Evolutionary conservation across 2,113 vertebrate genomes (phyloP).

Genomic region (Tragelaphus scriptus): DNA sequence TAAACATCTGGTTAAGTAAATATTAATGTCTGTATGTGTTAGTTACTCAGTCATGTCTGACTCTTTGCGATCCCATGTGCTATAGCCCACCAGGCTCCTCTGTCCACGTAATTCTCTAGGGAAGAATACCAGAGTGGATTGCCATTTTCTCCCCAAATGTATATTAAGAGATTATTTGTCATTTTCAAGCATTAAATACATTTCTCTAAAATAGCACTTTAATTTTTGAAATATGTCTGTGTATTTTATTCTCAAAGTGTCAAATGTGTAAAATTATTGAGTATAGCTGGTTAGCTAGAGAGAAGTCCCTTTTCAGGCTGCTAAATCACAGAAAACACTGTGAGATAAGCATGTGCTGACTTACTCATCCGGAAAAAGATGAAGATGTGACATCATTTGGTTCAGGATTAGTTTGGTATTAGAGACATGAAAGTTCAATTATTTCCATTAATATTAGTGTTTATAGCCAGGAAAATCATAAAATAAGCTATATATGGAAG

Average conservation of each 20-base stretch:
- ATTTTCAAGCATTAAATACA: background rate
- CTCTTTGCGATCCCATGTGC: background rate
- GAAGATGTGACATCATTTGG: background rate
- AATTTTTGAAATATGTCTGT: background rate
- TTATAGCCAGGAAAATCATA: background rate
- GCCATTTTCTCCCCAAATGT: background rate
- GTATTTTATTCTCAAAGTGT: background rate
- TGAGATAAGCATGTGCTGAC: background rate
- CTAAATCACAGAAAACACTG: background rate
- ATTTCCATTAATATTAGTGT: background rate
- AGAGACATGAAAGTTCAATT: background rate
- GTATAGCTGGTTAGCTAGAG: background rate
- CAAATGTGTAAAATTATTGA: background rate
- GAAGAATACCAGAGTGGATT: background rate
- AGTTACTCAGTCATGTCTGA: background rate
- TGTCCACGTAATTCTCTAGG: background rate
- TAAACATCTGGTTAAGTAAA: background rate
- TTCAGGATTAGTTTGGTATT: background rate
- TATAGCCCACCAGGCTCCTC: background rate
- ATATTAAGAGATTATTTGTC: background rate
- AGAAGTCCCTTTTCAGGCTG: background rate
- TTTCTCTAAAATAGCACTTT: slow-evolving; percentile 6
- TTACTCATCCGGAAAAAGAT: background rate
- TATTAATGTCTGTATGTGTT: background rate
- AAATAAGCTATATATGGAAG: background rate